These are phyloP conservation scores for Crepidodera aurea DNA, from an alignment of 2,888 invertebrate species.

Conservation along the genomic window DNA sequence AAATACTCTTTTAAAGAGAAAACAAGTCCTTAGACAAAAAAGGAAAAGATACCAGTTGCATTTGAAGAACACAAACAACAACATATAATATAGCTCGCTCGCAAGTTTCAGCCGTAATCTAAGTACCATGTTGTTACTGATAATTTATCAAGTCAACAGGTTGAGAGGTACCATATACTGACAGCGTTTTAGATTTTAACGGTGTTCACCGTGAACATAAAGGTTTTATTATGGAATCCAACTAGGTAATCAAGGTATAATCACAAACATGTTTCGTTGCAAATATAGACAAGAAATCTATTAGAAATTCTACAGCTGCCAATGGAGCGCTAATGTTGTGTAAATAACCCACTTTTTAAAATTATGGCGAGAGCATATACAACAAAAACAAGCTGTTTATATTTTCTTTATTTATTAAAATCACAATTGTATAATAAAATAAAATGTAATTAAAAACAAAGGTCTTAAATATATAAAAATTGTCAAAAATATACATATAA, in stretches of 20 bases:
- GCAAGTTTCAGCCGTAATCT: constrained; percentile 18
- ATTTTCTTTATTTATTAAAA: too few species aligned
- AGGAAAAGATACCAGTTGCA: constrained; percentile 5
- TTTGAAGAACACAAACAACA: neutral
- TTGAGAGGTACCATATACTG: constrained; percentile 37
- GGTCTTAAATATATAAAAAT: too few species aligned
- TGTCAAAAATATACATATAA: too few species aligned
- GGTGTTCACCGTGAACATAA: constrained; percentile 33
- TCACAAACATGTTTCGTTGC: constrained; percentile 33
- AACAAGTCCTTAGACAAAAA: constrained; percentile 5
- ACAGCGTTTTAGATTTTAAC: constrained; percentile 35
- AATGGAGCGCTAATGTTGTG: constrained; percentile 3
- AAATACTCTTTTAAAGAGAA: neutral
- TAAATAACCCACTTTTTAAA: neutral
- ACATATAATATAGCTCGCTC: constrained; percentile 10
- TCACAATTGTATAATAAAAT: too few species aligned
- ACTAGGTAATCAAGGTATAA: constrained; percentile 34
- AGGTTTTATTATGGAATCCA: constrained; percentile 33
- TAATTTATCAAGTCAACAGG: constrained; percentile 37
- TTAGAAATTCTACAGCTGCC: constrained; percentile 29
- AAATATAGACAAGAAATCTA: constrained; percentile 34
- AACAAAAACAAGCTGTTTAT: too few species aligned
- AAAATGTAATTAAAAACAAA: too few species aligned
- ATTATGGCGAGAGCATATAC: too few species aligned
- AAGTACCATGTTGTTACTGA: constrained; percentile 35